Percentiles rank a stretch among this genome's conserved stretches.
Evolutionary conservation across 2,113 vertebrate genomes (phyloP).

Genomic region (Pelecanoides urinatrix): DNA sequence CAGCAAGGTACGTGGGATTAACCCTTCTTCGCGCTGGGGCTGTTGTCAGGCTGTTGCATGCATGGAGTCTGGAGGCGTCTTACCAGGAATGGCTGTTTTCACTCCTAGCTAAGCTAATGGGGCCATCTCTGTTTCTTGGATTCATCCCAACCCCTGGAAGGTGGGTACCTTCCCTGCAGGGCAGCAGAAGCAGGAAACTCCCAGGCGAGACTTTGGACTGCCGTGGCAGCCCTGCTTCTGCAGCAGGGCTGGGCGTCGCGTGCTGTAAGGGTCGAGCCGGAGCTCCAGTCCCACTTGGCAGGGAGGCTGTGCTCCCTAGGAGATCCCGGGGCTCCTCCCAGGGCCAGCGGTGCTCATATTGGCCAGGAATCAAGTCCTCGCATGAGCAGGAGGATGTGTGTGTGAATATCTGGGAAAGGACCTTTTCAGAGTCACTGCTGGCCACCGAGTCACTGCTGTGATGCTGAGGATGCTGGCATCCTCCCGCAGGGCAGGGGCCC

Average conservation of each 20-base stretch:
- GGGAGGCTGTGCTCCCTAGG: background rate
- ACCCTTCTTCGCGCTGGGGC: conserved; percentile 25
- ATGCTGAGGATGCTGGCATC: background rate
- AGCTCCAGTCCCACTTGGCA: background rate
- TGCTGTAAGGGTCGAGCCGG: background rate
- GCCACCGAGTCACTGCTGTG: background rate
- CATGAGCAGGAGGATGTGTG: background rate
- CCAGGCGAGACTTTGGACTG: background rate
- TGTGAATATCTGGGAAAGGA: background rate
- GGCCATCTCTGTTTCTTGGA: conserved; percentile 56
- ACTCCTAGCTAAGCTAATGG: conserved; percentile 54
- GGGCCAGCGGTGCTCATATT: background rate
- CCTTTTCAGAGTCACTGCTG: background rate
- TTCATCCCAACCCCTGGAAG: conserved; percentile 46
- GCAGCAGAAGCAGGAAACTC: background rate
- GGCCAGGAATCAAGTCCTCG: background rate
- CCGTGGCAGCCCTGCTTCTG: background rate
- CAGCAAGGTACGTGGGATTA: conserved; percentile 91
- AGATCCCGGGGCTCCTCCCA: rapidly evolving
- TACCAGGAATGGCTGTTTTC: conserved; percentile 54
- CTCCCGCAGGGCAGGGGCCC: background rate
- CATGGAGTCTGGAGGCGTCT: conserved; percentile 55
- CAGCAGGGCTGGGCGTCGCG: background rate
- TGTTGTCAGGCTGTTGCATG: conserved; percentile 49
- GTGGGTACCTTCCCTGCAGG: conserved; percentile 59